Conservation (phyloP, 2,797 vertebrate genomes). For the Galago senegalensis region DNA sequence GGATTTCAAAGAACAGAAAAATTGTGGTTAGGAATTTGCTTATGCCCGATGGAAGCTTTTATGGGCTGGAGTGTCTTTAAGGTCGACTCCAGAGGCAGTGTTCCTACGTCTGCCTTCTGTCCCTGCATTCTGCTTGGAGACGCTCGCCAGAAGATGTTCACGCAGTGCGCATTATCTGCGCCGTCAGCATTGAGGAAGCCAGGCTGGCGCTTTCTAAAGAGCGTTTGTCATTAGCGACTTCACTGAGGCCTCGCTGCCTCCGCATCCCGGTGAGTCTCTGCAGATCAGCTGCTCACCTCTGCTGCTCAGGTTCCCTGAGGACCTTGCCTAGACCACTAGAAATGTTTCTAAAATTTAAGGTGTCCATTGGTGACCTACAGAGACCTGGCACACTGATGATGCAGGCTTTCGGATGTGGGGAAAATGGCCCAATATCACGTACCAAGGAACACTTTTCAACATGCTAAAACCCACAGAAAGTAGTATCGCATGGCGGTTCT, state of each 20-base stretch:
- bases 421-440: slow-evolving; percentile 43
- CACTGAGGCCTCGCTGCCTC: neutral
- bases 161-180: neutral
- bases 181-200: neutral
- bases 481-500: neutral
- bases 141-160: neutral
- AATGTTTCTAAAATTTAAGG: slow-evolving; percentile 10
- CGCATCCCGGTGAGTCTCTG: neutral
- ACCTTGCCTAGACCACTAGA: neutral
- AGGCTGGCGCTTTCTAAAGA: neutral
- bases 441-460: neutral
- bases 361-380: neutral
- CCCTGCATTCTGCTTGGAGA: neutral
- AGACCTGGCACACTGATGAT: neutral
- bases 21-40: slow-evolving; percentile 27
- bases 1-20: neutral
- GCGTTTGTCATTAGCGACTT: neutral
- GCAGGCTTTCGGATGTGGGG: neutral
- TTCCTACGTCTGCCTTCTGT: neutral
- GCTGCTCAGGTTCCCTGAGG: neutral
- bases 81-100: neutral
- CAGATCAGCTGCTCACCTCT: neutral
- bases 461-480: neutral
- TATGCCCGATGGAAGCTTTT: neutral
- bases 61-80: neutral